Evolutionary conservation across 1,140 invertebrate species (phyloP).

Genomic region (Trichogramma pretiosum): DNA sequence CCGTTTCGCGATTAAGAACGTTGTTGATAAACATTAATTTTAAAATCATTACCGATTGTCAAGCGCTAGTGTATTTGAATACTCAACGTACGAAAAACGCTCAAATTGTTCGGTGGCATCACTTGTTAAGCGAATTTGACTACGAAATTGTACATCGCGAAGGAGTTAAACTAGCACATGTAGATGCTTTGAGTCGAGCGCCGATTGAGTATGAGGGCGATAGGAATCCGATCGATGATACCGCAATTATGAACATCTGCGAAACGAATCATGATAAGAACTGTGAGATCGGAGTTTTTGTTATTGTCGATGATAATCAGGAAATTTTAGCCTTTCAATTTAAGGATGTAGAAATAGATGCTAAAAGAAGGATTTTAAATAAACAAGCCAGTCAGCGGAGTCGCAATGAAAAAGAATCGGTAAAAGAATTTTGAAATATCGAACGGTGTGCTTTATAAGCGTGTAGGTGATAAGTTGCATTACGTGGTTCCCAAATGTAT

Average conservation of each 20-base stretch:
- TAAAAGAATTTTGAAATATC: not conserved
- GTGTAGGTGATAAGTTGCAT: not conserved
- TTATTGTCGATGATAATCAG: not conserved
- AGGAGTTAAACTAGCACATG: no score
- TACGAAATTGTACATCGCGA: slow-evolving; percentile 3
- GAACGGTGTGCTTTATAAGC: slow-evolving; percentile 9
- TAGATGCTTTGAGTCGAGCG: slow-evolving; percentile 1
- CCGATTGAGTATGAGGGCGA: no score
- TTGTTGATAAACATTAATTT: slow-evolving; percentile 18
- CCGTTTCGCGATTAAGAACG: slow-evolving; percentile 7
- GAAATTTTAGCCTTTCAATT: slow-evolving; percentile 9
- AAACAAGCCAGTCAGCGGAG: not conserved
- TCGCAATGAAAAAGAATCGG: not conserved
- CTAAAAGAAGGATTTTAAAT: slow-evolving; percentile 2
- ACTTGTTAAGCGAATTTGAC: slow-evolving; percentile 5
- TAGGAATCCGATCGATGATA: no score
- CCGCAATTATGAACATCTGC: not conserved
- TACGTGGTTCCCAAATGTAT: slow-evolving; percentile 14
- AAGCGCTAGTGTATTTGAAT: no score
- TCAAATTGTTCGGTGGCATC: slow-evolving; percentile 5
- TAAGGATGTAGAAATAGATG: not conserved
- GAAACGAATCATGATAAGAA: not conserved
- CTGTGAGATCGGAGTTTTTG: no score
- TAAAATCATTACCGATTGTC: slow-evolving; percentile 18
- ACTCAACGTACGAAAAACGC: slow-evolving; percentile 7